Base-by-base conservation (phyloP, 2,888 invertebrate species). In the Odiellus spinosus region DNA sequence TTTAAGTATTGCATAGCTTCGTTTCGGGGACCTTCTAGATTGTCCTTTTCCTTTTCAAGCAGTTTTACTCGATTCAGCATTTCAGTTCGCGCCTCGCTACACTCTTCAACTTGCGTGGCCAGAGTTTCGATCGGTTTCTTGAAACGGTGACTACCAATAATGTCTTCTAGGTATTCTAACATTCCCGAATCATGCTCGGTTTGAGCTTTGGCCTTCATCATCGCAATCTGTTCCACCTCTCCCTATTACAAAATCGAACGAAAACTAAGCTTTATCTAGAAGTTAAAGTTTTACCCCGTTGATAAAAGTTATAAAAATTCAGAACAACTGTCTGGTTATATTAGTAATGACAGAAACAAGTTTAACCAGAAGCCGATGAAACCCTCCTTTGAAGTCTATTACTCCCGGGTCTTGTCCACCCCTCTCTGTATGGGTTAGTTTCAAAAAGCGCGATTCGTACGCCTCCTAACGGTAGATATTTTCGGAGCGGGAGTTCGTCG, bases 131-230 rank as follows among this genome's bases (percentile, higher is more conserved):
- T 74, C 0, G 91, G 88, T 58, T 77, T 78, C 73, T 83, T 67
- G 53, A 67, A 68, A 14, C 72, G 61, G 49, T 63, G 67, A 44
- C 67, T 90, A 0, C 98, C 98, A 59, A 99, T 85, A 48, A 99
- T 95, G 63, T 98, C 96, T 67, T 99, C 98, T 43, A 98, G 71
- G 67, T 91, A 98, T 65, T 99, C 98, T 46, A 98, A 69, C 87
- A 99, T 88, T 0, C 98, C 98, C 10, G 82, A 77, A 57, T 96
- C 96, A 58, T 83, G 78, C 59, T 86, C 87, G 1, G 69, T 77
- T 52, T 72, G 74, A 0, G 74, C 87, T 69, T 91, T 98, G 0
- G 93, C 83, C 64, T 95, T 96, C 96, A 98, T 96, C 82, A 96
- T 78, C 0, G 98, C 81, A 58, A 98, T 98, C 64, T 93, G 91